Evolutionary conservation across 1,140 invertebrate genomes (phyloP), one percentile per base, ranked within the genome.

Genomic region (Muscidifurax raptorellus): DNA sequence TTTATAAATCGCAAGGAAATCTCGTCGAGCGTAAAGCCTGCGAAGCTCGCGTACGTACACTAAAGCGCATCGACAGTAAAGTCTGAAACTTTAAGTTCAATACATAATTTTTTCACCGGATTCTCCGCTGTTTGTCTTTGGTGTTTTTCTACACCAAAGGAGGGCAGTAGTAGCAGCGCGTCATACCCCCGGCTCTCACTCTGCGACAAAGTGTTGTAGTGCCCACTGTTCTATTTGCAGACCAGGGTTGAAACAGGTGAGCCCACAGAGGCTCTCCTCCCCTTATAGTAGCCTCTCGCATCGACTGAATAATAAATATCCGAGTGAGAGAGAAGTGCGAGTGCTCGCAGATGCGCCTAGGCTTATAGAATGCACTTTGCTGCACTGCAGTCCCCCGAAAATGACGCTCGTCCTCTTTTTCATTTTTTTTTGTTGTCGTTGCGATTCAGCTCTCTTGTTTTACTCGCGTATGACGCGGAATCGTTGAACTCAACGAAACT

Each of bases 231-330:
- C 77, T 80, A 84, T 84, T 87, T 83, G 80, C 75, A 82, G 67
- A 22, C 15, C 25, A 3, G 52, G 76, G 80, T 25, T 44, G 40
- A 80, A 83, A 44, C 59, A 84, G 72, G 71, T 52, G 79, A 67
- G 28, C 36, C 75, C 25, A 15, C 44, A 30, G n/a, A 74, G 44
- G 59, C 36, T 71, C 66, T 25, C 69, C 25, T 69, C 40, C 80
- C 64, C 67, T 47, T 71, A 81, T 32, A 72, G 74, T 32, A 72
- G 74, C 72, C 84, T 77, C 77, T 89, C 86, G 87, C 87, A 84
- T 87, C 86, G 80, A 82, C 76, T 91, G 90, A 91, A 91, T 91
- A 91, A 91, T 91, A 89, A 90, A 91, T 90, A 88, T 75, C 77
- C 47, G 80, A 88, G 86, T 83, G 87, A 85, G 85, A 74, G 72